Evolutionary conservation across 30 jellyfish, hydroid and myxozoan genomes (phyloP).

Genomic region (Catostylus mosaicus): DNA sequence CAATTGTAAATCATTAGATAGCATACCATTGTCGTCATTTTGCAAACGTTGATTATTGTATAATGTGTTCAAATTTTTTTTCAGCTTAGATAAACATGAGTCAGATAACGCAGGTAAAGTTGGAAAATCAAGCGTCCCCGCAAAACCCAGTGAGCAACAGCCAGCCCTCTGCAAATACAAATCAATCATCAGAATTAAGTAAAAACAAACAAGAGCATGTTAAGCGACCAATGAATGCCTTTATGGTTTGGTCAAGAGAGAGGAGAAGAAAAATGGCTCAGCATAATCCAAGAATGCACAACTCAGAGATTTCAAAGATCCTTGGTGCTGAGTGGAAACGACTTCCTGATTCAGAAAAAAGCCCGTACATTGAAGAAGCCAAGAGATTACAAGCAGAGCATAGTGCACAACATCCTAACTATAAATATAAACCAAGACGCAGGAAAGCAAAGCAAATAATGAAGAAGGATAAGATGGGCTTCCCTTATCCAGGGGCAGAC

Average conservation of each 20-base stretch:
- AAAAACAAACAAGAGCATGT: constrained; percentile 88
- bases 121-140: constrained; percentile 57
- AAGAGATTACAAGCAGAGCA: constrained; percentile 97
- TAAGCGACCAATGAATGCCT: constrained; percentile 99
- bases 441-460: constrained; percentile 92
- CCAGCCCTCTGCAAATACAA: constrained; percentile 41
- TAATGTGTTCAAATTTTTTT: too few species aligned
- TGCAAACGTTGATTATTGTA: too few species aligned
- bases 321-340: constrained; percentile 99
- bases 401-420: constrained; percentile 98
- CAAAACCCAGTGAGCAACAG: constrained; percentile 40
- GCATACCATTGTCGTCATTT: too few species aligned
- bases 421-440: constrained; percentile 98
- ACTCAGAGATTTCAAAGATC: constrained; percentile 96
- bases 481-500: constrained; percentile 91
- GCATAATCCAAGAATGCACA: constrained; percentile 98
- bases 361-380: constrained; percentile 97
- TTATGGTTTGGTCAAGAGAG: constrained; percentile 99
- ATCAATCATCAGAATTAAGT: constrained; percentile 33
- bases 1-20: too few species aligned
- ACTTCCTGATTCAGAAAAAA: constrained; percentile 88
- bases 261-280: constrained; percentile 96
- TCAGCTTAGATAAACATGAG: constrained; percentile 45
- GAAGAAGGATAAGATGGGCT: constrained; percentile 97
- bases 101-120: constrained; percentile 63